Base-by-base conservation (phyloP, 2,113 vertebrate genomes). In the Rhabdornis inornatus region DNA sequence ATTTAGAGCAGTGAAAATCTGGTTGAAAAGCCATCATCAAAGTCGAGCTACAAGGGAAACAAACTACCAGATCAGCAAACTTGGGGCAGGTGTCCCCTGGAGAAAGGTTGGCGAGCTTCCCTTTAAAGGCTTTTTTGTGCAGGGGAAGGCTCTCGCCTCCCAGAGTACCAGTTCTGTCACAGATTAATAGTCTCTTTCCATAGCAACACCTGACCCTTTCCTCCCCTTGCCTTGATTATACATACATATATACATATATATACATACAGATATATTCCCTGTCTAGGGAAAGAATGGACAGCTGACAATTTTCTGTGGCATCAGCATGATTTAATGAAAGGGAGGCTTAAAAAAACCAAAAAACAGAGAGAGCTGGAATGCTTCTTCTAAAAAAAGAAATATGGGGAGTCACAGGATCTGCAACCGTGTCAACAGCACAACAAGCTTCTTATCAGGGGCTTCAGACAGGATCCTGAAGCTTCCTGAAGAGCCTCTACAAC, bases 141-240 rank as follows among this genome's bases (percentile, higher is more conserved):
- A 80, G 37, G 37, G 18, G 21, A 89, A 84, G 65, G 31, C 57
- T 87, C 87, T 89, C 44, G 69, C 70, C 84, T 96, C 66, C 24
- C 6, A 0, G 37, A 59, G 44, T 13, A 77, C 44, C 85, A 47
- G 42, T 77, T 85, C 84, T 92, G 82, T 39, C 87, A 76, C 66
- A 83, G 57, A 91, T 85, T 80, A 90, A 77, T 30, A n/a, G 68
- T 93, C 70, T 83, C 87, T 96, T 96, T 91, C 90, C 94, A 83
- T 83, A 96, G 88, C 90, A 97, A 96, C 90, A 92, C 30, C 90
- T 86, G 95, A 95, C 63, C 90, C 90, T 74, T 77, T 63, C 71
- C 24, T 93, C 92, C 71, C 71, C 68, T 90, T 66, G 33, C 59
- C 86, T 95, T 72, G 74, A 83, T 95, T 96, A 95, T 87, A 89